Percentiles rank a stretch among this genome's conserved stretches.
Conservation (phyloP, 2,888 invertebrate genomes). For the Theodoxus fluviatilis region DNA sequence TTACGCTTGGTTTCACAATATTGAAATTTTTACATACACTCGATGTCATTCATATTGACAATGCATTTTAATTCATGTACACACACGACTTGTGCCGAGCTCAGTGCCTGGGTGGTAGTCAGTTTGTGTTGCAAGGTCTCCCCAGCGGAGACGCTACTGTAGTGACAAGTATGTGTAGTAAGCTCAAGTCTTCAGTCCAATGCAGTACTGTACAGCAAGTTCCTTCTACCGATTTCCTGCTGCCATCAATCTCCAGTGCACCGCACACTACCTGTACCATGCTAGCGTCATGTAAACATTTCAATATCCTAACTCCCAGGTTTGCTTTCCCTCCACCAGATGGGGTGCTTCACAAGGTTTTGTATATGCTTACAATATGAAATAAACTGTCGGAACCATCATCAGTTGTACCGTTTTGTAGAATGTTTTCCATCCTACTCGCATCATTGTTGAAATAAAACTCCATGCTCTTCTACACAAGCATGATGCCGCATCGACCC, state of each 20-base stretch:
- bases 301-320: too few species aligned
- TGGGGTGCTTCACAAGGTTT: slow-evolving; percentile 40
- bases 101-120: slow-evolving; percentile 5
- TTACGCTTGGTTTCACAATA: slow-evolving; percentile 17
- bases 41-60: too few species aligned
- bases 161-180: slow-evolving; percentile 13
- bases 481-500: too few species aligned
- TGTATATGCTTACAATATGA: slow-evolving; percentile 43
- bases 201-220: too few species aligned
- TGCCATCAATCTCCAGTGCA: slow-evolving; percentile 17
- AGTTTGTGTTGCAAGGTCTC: slow-evolving; percentile 1
- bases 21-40: slow-evolving; percentile 7
- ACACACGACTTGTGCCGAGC: too few species aligned
- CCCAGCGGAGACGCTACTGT: neutral
- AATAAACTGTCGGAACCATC: neutral
- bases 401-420: neutral
- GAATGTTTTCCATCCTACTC: neutral
- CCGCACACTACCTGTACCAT: slow-evolving; percentile 6
- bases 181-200: neutral
- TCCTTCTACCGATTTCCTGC: too few species aligned
- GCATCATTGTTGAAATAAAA: too few species aligned
- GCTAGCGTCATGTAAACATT: slow-evolving; percentile 36
- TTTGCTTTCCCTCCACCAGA: too few species aligned
- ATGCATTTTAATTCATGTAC: too few species aligned
- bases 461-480: too few species aligned